Evolutionary conservation across 2,888 invertebrate genomes (phyloP).

Genomic region (Rugalucina vietnamica): DNA sequence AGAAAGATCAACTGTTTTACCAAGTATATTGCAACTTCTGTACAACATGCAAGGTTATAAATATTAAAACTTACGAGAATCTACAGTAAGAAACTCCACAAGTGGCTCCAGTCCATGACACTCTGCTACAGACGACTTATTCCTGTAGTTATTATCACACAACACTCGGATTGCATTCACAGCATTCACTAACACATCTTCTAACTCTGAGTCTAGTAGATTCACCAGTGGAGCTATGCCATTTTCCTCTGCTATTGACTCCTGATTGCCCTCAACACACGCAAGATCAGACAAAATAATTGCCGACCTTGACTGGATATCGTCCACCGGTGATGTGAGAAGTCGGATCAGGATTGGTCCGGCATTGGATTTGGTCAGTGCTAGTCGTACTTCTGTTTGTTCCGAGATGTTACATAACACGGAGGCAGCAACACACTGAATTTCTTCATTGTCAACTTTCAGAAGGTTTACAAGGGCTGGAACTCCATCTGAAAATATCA

Average conservation of each 20-base stretch:
- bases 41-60: too few relatives aligned
- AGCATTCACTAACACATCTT: constrained; percentile 83
- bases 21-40: too few relatives aligned
- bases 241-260: constrained; percentile 75
- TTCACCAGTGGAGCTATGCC: constrained; percentile 80
- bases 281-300: constrained; percentile 83
- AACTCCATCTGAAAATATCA: constrained; percentile 75
- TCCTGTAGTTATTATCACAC: constrained; percentile 77
- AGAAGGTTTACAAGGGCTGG: constrained; percentile 80
- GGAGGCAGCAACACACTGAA: constrained; percentile 81
- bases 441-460: constrained; percentile 76
- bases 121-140: constrained; percentile 80
- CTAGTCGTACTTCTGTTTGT: constrained; percentile 76
- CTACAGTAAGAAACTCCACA: constrained; percentile 82
- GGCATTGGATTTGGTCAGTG: constrained; percentile 78
- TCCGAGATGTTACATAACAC: constrained; percentile 83
- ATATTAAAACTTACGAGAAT: constrained; percentile 78
- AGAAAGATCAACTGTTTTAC: too few relatives aligned
- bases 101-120: constrained; percentile 80
- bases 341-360: constrained; percentile 80
- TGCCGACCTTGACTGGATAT: constrained; percentile 82
- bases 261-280: constrained; percentile 80
- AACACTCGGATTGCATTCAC: constrained; percentile 83
- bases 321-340: constrained; percentile 79
- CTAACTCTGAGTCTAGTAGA: constrained; percentile 81